Evolutionary conservation across 2,888 invertebrate genomes (phyloP), one percentile per base, ranked within the genome.

Genomic region (Chalcis sispes): DNA sequence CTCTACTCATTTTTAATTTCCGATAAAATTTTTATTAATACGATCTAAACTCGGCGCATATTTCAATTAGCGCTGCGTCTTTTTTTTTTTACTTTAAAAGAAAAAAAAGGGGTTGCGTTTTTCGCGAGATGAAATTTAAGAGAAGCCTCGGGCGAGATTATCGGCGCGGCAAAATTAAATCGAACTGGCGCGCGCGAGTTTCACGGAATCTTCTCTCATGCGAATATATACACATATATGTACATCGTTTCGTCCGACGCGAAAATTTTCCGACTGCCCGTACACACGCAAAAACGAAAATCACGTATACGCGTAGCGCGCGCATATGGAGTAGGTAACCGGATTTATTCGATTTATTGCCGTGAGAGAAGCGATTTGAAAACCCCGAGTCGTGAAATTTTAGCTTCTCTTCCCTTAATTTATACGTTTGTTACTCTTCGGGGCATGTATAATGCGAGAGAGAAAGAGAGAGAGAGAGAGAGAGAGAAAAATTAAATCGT

Each of bases 291-390:
- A 13, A 13, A 42, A 13, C 42, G 15, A 15, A 42, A 27, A 20
- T 36, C 5, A 40, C 13, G 40, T 8, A n/a, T 10, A 18, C 5
- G 18, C 23, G 4, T 8, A 23, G 25, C 36, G 13, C 32, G 50
- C 36, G 20, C 20, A 15, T n/a, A 61, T 61, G 27, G 36, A 25
- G 32, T 58, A n/a, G 7, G 10, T n/a, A 23, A 7, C 32, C 36
- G 40, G 10, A 52, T 40, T 52, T 62, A 61, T 70, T 52, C 61
- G 27, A 36, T 52, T 29, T 54, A 62, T 50, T 27, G 62, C 15
- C 27, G 52, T 20, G 42, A 7, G 48, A 7, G 20, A 48, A 29
- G 10, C n/a, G n/a, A 27, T 2, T 0, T 1, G 15, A 8, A 13
- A 32, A 13, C n/a, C 1, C 15, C 2, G 46, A 25, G n/a, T 23